Conservation (phyloP, 2,797 vertebrate genomes). For the Chrosomus eos region DNA sequence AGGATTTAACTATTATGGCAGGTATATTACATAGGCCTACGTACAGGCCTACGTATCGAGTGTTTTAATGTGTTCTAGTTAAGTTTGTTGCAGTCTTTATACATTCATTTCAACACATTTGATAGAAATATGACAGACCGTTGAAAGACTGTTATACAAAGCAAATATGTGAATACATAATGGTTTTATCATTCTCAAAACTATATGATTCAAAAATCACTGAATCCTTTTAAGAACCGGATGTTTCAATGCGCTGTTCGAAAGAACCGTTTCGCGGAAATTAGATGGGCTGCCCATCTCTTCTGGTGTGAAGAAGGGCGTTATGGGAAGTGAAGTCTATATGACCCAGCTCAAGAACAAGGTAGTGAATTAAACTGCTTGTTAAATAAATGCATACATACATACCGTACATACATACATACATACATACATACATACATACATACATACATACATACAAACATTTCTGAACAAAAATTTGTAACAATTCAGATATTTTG, state of each 20-base stretch:
- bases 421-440: no score
- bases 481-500: not conserved
- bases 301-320: conserved; percentile 33
- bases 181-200: not conserved
- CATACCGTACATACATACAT: not conserved
- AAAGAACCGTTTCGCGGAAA: conserved; percentile 17
- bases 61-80: not conserved
- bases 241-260: not conserved
- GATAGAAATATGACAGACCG: not conserved
- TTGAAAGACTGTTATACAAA: not conserved
- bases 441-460: no score
- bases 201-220: no score
- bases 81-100: not conserved
- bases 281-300: not conserved
- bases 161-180: not conserved
- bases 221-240: not conserved
- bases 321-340: conserved; percentile 62
- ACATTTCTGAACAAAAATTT: not conserved
- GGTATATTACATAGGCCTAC: no score
- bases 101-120: not conserved
- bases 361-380: not conserved
- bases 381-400: not conserved
- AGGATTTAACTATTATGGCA: not conserved
- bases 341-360: not conserved
- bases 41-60: no score